These are phyloP conservation scores for Podocnemis expansa DNA, from an alignment of 2,113 vertebrate species.

Conservation along the genomic window DNA sequence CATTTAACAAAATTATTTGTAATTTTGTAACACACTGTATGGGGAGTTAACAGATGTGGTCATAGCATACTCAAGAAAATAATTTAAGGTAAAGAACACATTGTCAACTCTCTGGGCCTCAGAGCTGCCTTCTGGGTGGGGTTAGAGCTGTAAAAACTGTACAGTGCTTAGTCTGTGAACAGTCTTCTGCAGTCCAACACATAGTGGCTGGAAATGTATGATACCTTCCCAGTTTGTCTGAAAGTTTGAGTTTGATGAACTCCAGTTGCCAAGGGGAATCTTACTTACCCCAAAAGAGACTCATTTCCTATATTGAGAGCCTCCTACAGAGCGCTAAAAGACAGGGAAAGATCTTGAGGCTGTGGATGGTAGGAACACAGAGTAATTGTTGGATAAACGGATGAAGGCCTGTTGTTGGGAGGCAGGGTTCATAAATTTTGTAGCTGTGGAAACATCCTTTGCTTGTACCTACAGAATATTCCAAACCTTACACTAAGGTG, in stretches of 20 bases:
- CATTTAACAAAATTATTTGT: background rate
- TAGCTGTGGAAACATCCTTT: background rate
- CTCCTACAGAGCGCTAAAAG: background rate
- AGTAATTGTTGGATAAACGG: background rate
- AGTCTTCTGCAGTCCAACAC: background rate
- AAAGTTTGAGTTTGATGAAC: conserved; percentile 37
- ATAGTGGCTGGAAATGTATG: conserved; percentile 11
- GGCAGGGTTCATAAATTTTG: background rate
- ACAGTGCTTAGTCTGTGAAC: background rate
- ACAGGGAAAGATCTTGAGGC: background rate
- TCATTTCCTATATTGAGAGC: background rate
- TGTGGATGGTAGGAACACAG: rapidly evolving
- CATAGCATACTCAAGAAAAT: background rate
- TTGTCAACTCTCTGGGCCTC: background rate
- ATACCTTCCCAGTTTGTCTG: conserved; percentile 12
- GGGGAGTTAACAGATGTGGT: background rate
- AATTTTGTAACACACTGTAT: background rate
- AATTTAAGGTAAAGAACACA: background rate
- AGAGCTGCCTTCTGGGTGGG: background rate
- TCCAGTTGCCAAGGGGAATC: background rate
- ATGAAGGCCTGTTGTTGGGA: conserved; percentile 8
- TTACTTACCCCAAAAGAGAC: conserved; percentile 29
- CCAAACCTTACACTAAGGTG: background rate
- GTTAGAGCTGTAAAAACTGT: background rate
- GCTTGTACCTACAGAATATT: conserved; percentile 9